Base-by-base conservation (phyloP, 2,113 vertebrate species). In the Ascaphus truei region DNA sequence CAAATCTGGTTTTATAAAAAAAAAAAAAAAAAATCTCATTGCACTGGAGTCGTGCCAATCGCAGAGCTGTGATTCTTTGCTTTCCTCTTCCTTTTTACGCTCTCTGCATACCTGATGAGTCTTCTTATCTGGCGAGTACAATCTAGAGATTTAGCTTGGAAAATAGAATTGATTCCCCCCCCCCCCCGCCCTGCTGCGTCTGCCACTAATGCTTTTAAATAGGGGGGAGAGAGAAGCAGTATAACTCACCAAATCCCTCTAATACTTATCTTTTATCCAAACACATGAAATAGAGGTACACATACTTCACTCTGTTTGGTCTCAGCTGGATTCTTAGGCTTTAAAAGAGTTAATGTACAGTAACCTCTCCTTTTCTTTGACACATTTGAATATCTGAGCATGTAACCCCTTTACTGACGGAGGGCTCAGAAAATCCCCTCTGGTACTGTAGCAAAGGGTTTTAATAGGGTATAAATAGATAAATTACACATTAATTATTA, bases 21-120 rank as follows among this genome's bases (percentile, higher is more conserved):
- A n/a, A n/a, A n/a, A n/a, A n/a, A n/a, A 41, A 66, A 66, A 64
- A 60, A 69, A 60, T 69, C 67, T 51, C 51, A 66, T 68, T 68
- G 53, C 67, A 27, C 16, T 52, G 47, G 48, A 61, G 47, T 45
- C 45, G 36, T 52, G 57, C 56, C 57, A 71, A 39, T 61, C 47
- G 27, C 57, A 50, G 50, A 71, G 31, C 67, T 51, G 57, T 37
- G 57, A 71, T 61, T 69, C 67, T 69, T 57, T 69, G 43, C 67
- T 52, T 13, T 30, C n/a, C 56, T 51, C 23, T 22, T 30, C 47
- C 34, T 30, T 61, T 71, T 59, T 52, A 51, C 53, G 26, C 52
- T 18, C 57, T 52, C 67, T 71, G 67, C 67, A 61, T 71, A 71
- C 56, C 45, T 51, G 67, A 71, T 71, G 45, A 71, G 67, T 52